A percentile compares a stretch with the other conserved stretches of the same genome.
phyloP scores from a whole-genome alignment of 2,797 vertebrate species.

The Periophthalmus magnuspinnatus region DNA sequence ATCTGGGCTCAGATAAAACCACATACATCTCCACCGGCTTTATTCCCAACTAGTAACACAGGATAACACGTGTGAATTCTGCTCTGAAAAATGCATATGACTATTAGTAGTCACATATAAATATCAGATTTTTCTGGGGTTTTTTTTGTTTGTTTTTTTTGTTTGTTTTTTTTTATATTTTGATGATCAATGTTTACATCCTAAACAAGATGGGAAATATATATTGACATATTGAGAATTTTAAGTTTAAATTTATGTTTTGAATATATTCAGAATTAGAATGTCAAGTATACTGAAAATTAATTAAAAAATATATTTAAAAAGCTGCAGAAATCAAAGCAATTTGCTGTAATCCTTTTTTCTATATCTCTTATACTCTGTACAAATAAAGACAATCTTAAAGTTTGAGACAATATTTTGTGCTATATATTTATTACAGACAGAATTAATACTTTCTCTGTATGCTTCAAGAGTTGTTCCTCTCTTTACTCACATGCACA shows the following conservation, averaged over 20 bases:
- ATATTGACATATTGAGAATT: not conserved
- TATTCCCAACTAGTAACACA: constrained; percentile 17
- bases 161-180: not conserved
- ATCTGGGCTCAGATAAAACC: not conserved
- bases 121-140: not conserved
- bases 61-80: constrained; percentile 17
- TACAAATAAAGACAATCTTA: too few species aligned
- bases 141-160: not conserved
- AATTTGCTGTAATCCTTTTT: too few species aligned
- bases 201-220: not conserved
- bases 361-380: too few species aligned
- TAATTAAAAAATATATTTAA: too few species aligned
- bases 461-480: too few species aligned
- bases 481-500: too few species aligned
- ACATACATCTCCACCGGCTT: constrained; percentile 14
- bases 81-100: constrained; percentile 12
- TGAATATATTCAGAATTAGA: not conserved
- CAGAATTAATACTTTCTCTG: too few species aligned
- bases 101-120: not conserved
- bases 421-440: too few species aligned
- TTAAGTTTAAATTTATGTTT: not conserved
- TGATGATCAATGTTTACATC: not conserved
- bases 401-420: not conserved
- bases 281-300: not conserved
- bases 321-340: too few species aligned